Evolutionary conservation across 2,888 invertebrate species (phyloP), one percentile per base, ranked within the genome.

Genomic region (Caenorhabditis sinica): DNA sequence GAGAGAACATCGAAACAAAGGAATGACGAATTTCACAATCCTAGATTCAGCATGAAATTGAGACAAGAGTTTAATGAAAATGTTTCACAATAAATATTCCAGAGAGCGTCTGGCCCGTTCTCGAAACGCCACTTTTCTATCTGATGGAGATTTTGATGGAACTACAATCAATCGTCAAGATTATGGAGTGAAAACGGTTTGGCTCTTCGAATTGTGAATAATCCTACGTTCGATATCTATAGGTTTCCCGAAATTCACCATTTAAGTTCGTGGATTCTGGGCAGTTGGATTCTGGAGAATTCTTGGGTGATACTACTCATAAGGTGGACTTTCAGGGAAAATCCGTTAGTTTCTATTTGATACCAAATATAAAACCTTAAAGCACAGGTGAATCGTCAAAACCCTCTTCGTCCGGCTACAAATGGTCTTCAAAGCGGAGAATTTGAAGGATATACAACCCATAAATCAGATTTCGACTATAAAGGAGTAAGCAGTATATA

Each of bases 391-490:
- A 60, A 56, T 13, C 79, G 86, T 8, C 81, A 79, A 53, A 15
- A 40, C 4, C 73, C 83, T 6, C 28, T 71, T 8, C 82, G 84
- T 2, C 86, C 87, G n/a, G 75, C 74, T 13, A 76, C 77, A 20
- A 82, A 71, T 58, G 61, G 68, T 2, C 40, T 87, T 0, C 82
- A 83, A 51, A 63, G 73, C 23, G 89, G 89, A 17, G 82, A 87
- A n/a, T 89, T 89, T 51, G 82, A 87, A 40, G 88, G 86, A 6
- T 58, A 68, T 4, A 87, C 88, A 0, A 89, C 89, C 0, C 83
- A 88, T n/a, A 83, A 87, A 71, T 75, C 85, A 0, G 89, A 89
- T 74, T 89, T 65, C 60, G 76, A 76, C 43, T 45, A 73, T 45
- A 87, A 88, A 69, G 61, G 75, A 56, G 87, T 86, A 30, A n/a